A percentile compares a stretch with the other conserved stretches of the same genome.
phyloP scores from a whole-genome alignment of 2,113 vertebrate genomes.

The Hucho hucho region DNA sequence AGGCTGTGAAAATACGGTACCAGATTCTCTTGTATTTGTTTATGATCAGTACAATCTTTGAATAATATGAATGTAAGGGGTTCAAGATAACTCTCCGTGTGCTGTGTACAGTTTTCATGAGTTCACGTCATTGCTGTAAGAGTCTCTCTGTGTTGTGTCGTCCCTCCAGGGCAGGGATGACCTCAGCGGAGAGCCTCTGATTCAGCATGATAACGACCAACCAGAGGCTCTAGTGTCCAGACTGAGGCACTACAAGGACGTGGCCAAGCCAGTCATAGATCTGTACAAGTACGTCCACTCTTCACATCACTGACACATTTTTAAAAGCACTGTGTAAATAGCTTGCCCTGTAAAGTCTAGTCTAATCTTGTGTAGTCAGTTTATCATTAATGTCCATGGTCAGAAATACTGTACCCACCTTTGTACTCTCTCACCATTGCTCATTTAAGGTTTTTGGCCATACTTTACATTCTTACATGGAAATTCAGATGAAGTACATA shows the following conservation, averaged over 20 bases:
- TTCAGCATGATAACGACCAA: constrained; percentile 89
- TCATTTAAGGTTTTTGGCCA: no score
- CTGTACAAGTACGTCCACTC: constrained; percentile 83
- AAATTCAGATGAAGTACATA: no score
- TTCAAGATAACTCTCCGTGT: no score
- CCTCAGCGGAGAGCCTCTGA: constrained; percentile 84
- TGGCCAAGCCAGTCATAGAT: no score
- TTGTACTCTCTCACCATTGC: no score
- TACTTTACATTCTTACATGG: no score
- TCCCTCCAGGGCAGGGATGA: constrained; percentile 85
- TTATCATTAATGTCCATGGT: not conserved
- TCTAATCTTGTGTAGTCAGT: not conserved
- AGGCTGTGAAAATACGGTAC: no score
- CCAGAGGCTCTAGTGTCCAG: constrained; percentile 84
- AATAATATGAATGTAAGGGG: no score
- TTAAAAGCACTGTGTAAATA: not conserved
- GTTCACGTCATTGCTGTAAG: not conserved
- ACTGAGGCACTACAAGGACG: constrained; percentile 91
- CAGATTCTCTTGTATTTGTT: not conserved
- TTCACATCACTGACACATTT: not conserved
- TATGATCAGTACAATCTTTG: no score
- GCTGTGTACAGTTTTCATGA: not conserved
- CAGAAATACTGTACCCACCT: not conserved
- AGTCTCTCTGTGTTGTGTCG: not conserved
- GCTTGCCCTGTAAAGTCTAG: not conserved